Evolutionary conservation across 1,140 invertebrate species (phyloP), one percentile per base, ranked within the genome.

Genomic region (Cherax quadricarinatus): DNA sequence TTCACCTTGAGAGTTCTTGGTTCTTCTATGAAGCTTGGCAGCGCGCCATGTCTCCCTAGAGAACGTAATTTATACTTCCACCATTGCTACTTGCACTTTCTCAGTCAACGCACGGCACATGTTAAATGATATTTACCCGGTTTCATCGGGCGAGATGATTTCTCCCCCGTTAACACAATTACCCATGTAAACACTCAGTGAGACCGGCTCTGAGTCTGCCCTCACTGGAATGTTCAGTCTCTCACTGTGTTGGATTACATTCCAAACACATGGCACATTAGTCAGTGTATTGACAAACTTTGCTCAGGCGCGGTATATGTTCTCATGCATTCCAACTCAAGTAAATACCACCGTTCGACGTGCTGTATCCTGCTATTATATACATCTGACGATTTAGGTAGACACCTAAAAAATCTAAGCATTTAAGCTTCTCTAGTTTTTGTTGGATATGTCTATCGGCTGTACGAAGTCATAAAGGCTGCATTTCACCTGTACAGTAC

Each of bases 1-100:
- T 51, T 81, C 79, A 81, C 79, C 79, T 81, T 51, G 79, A 51
- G 14, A 53, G 79, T 81, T 30, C 48, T 81, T 81, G 79, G 30
- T 48, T 48, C 3, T 10, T 6, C 18, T 53, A 41, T 66, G 62
- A 66, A 49, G 21, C n/a, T 41, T 12, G 51, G 79, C 79, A 75
- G 1, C 24, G n/a, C 0, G 21, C 70, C 70, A 75, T 7, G 24
- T 75, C 70, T 30, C n/a, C 5, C 24, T 4, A n/a, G 21, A n/a
- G 9, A 30, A 75, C 6, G 16, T 18, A 14, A 70, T 14, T n/a
- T 70, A 6, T 21, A 5, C 66, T 70, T 6, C 16, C 66, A 18
- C 16, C 16, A 0, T n/a, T 1, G 18, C 16, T 21, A 70, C 6
- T 5, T 70, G 16, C 5, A n/a, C 14, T n/a, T 18, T 21, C 2